A percentile compares a stretch with the other conserved stretches of the same genome.
These are phyloP conservation scores for Drosophila melanica DNA, from an alignment of 1,140 invertebrate genomes.

Conservation along the genomic window DNA sequence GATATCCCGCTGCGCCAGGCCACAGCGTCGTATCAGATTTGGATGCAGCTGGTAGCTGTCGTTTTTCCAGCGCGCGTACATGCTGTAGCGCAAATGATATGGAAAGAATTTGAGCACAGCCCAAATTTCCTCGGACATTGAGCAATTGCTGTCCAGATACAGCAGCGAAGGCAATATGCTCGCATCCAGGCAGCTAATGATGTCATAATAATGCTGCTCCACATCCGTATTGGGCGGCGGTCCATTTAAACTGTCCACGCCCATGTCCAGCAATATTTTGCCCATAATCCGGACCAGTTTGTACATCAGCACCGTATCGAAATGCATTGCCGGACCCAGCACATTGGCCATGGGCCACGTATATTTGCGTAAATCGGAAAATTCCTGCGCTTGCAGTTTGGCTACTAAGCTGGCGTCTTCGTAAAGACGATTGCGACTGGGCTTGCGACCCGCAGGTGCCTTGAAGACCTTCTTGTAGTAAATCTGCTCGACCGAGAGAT, in stretches of 20 bases:
- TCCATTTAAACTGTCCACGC: conserved; percentile 72
- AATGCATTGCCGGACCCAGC: conserved; percentile 94
- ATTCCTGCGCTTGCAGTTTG: conserved; percentile 85
- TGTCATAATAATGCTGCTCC: conserved; percentile 86
- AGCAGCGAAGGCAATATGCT: conserved; percentile 95
- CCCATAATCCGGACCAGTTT: conserved; percentile 89
- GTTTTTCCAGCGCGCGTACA: conserved; percentile 98
- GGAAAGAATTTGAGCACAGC: conserved; percentile 95
- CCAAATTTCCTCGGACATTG: conserved; percentile 98
- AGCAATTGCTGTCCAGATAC: conserved; percentile 96
- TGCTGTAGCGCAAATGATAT: conserved; percentile 95
- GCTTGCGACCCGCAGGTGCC: conserved; percentile 54
- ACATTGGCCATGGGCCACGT: conserved; percentile 94
- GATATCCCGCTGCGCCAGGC: conserved; percentile 94
- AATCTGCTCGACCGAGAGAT: conserved; percentile 93
- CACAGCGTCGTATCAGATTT: conserved; percentile 91
- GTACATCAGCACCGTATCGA: conserved; percentile 94
- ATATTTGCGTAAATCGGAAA: conserved; percentile 90
- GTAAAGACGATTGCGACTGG: conserved; percentile 57
- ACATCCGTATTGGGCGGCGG: conserved; percentile 66
- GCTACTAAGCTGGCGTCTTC: conserved; percentile 66
- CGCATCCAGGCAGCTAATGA: conserved; percentile 94
- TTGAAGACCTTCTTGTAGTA: conserved; percentile 90
- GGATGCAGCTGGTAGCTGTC: conserved; percentile 93
- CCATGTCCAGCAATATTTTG: conserved; percentile 74